Conservation (phyloP, 2,888 invertebrate genomes). For the Brachycybe producta region DNA sequence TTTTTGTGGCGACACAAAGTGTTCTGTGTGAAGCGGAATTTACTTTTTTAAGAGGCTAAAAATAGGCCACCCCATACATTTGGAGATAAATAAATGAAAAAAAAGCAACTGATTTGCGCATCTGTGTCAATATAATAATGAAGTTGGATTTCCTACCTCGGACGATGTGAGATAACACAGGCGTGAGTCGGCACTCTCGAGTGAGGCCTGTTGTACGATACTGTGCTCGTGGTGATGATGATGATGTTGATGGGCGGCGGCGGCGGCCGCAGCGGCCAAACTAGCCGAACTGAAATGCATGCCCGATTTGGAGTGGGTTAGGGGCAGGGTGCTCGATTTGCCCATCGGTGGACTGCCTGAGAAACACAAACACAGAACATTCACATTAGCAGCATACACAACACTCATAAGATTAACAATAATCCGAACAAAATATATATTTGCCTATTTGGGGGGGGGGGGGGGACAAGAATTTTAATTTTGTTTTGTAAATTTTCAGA, state of each 20-base stretch:
- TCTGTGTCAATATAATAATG: no score
- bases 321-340: constrained; percentile 21
- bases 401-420: not conserved
- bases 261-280: constrained; percentile 22
- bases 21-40: no score
- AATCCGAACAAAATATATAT: not conserved
- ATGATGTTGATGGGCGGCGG: constrained; percentile 17
- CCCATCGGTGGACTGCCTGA: constrained; percentile 19
- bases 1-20: no score
- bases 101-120: no score
- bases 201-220: constrained; percentile 83
- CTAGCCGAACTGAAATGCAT: constrained; percentile 20
- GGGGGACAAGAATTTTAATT: no score
- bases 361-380: not conserved
- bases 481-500: no score
- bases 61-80: no score
- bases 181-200: constrained; percentile 86
- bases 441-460: not conserved
- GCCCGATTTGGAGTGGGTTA: constrained; percentile 20
- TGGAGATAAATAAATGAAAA: no score
- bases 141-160: constrained; percentile 55
- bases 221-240: constrained; percentile 31
- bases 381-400: not conserved
- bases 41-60: no score
- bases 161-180: constrained; percentile 89